phyloP scores from a whole-genome alignment of 2,113 vertebrate genomes.

The Psittacus erithacus region DNA sequence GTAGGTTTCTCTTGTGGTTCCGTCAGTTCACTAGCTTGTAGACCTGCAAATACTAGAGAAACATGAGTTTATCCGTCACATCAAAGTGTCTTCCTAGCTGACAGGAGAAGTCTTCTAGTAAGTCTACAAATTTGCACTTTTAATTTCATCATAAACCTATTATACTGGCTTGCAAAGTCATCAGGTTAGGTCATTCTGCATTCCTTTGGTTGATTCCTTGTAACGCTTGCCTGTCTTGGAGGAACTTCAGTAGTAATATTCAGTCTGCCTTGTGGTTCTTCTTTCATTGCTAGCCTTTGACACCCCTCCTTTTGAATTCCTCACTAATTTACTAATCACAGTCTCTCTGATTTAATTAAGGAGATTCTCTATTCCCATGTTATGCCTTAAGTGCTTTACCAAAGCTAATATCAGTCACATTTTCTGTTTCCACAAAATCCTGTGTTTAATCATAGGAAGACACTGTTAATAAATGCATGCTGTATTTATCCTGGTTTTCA shows the following conservation, averaged over 20 bases:
- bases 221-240: not conserved
- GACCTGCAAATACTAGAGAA: not conserved
- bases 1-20: not conserved
- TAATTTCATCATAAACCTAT: not conserved
- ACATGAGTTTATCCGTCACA: not conserved
- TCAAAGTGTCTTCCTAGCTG: not conserved
- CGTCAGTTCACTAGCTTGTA: not conserved
- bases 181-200: not conserved
- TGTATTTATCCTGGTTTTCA: not conserved
- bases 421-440: not conserved
- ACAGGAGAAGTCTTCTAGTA: not conserved
- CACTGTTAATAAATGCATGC: not conserved
- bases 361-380: not conserved
- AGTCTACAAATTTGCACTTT: not conserved
- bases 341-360: not conserved
- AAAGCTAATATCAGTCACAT: not conserved
- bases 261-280: not conserved
- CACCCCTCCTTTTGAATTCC: not conserved
- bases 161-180: not conserved
- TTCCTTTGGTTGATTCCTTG: not conserved
- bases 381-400: not conserved
- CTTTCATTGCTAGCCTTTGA: not conserved
- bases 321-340: conserved; percentile 12
- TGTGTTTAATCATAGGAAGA: not conserved
- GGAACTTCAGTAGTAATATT: not conserved